phyloP scores from a whole-genome alignment of 1,140 invertebrate species.

The Mycetomoellerius zeteki region DNA sequence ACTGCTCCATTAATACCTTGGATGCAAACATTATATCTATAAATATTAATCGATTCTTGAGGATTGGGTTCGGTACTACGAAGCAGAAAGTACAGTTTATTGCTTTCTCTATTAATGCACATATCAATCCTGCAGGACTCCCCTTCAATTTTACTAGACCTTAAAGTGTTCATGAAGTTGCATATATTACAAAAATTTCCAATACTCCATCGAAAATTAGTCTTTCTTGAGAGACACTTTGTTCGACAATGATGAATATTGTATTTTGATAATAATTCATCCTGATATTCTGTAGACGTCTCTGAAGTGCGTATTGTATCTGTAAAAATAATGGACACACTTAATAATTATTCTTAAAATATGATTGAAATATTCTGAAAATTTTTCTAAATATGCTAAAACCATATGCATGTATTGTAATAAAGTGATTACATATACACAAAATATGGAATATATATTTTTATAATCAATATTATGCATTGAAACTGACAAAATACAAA shows the following conservation, averaged over 20 bases:
- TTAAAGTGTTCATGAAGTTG: not conserved
- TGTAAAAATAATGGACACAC: not conserved
- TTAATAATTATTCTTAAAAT: conserved; percentile 12
- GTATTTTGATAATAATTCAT: not conserved
- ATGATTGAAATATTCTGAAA: not conserved
- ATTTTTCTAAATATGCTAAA: not conserved
- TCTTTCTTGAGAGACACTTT: not conserved
- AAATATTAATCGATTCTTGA: not conserved
- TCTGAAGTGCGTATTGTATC: not conserved
- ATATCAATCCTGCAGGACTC: not conserved
- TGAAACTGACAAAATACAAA: too few species aligned
- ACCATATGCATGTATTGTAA: not conserved
- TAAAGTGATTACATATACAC: too few species aligned
- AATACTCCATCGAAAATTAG: not conserved
- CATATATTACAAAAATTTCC: not conserved
- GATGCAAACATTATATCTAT: not conserved
- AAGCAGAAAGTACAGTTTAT: not conserved
- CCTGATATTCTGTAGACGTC: too few species aligned
- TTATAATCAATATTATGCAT: too few species aligned
- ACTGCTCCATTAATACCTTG: not conserved
- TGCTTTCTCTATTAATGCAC: not conserved
- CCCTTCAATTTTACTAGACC: not conserved
- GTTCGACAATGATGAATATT: not conserved
- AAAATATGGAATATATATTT: too few species aligned
- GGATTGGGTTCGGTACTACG: too few species aligned